phyloP scores from a whole-genome alignment of 2,113 vertebrate genomes.

The Coptodon rendalli region DNA sequence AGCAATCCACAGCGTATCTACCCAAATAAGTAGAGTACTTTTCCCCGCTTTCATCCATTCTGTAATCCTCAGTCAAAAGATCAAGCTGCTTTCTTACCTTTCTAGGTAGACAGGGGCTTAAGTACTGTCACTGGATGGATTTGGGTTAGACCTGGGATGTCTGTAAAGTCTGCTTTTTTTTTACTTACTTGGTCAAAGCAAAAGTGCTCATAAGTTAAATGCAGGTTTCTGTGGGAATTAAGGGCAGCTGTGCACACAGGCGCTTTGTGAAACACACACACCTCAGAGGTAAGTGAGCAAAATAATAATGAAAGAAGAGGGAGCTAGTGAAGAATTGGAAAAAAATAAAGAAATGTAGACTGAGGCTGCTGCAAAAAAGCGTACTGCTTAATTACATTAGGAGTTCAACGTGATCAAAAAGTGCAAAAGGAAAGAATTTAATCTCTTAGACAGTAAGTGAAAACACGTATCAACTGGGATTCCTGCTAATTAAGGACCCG shows the following conservation, averaged over 20 bases:
- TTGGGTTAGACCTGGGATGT: constrained; percentile 2
- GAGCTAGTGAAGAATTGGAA: neutral
- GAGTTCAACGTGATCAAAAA: neutral
- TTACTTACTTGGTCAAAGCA: constrained; percentile 15
- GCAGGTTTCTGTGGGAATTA: constrained; percentile 13
- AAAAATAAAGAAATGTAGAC: neutral
- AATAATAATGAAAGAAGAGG: neutral
- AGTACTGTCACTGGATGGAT: constrained; percentile 37
- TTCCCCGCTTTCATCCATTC: neutral
- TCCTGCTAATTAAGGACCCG: constrained; percentile 4
- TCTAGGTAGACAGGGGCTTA: constrained; percentile 47
- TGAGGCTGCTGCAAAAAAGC: neutral
- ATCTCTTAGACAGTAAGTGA: neutral
- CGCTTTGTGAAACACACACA: neutral
- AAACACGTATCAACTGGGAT: neutral
- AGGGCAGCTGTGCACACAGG: neutral
- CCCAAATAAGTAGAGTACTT: neutral
- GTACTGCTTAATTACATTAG: neutral
- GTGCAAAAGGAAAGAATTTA: neutral
- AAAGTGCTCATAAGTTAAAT: constrained; percentile 33
- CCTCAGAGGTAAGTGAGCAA: neutral
- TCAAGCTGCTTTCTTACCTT: constrained; percentile 50
- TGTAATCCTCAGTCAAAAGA: constrained; percentile 56
- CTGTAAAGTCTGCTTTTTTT: neutral
- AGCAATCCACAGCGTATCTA: neutral